phyloP scores from a whole-genome alignment of 2,113 vertebrate species.

The Laticauda laticaudata region DNA sequence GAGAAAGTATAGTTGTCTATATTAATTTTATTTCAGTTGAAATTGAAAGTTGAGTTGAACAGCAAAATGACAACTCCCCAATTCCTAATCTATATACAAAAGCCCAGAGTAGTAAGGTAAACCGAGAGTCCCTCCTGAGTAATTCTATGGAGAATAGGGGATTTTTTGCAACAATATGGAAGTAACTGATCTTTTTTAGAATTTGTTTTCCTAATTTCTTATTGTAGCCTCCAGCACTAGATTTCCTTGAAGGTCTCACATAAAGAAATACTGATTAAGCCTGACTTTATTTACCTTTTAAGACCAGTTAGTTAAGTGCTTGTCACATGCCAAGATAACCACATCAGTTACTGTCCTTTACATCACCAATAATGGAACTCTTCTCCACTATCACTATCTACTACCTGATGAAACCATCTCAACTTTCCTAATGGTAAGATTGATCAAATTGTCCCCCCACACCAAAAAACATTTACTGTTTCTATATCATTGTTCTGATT shows the following conservation, averaged over 20 bases:
- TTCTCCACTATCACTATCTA: not conserved
- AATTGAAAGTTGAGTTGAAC: not conserved
- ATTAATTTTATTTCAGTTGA: not conserved
- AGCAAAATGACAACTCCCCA: not conserved
- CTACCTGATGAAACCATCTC: not conserved
- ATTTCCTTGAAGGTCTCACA: not conserved
- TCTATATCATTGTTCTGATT: constrained; percentile 10
- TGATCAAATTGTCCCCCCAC: not conserved
- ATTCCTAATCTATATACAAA: not conserved
- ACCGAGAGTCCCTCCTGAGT: not conserved
- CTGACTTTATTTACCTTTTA: not conserved
- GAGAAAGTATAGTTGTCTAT: not conserved
- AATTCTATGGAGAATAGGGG: not conserved
- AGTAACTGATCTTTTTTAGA: not conserved
- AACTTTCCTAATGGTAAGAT: not conserved
- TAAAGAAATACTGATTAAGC: not conserved
- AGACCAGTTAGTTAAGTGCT: not conserved
- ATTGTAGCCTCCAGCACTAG: not conserved
- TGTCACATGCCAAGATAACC: not conserved
- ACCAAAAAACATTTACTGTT: constrained; percentile 10
- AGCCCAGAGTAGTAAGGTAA: not conserved
- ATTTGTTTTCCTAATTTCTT: not conserved
- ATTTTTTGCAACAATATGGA: not conserved
- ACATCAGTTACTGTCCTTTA: not conserved
- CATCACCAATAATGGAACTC: not conserved